phyloP scores from a whole-genome alignment of 2,888 invertebrate genomes.

The Cabera pusaria region DNA sequence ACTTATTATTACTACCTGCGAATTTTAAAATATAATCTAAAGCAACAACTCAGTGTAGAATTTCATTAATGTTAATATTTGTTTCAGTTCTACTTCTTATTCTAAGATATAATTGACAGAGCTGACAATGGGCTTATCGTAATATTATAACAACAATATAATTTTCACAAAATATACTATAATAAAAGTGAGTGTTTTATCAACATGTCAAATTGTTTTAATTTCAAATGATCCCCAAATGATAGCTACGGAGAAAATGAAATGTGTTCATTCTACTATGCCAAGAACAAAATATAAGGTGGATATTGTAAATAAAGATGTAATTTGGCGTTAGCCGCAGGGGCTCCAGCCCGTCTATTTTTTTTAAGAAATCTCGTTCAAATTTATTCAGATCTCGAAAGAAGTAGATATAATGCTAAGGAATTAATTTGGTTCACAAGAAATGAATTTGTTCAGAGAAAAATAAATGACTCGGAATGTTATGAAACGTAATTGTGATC shows the following conservation, averaged over 20 bases:
- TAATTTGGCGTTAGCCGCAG: slow-evolving; percentile 76
- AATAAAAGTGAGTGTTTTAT: slow-evolving; percentile 15
- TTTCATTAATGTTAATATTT: slow-evolving; percentile 20
- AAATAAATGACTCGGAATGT: slow-evolving; percentile 73
- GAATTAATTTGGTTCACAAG: slow-evolving; percentile 76
- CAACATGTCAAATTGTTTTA: slow-evolving; percentile 26
- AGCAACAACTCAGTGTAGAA: too few relatives aligned
- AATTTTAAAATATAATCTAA: too few relatives aligned
- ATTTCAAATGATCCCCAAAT: slow-evolving; percentile 25
- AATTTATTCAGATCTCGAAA: slow-evolving; percentile 77
- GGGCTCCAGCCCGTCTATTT: slow-evolving; percentile 65
- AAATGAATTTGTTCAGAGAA: slow-evolving; percentile 64
- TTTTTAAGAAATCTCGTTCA: slow-evolving; percentile 71
- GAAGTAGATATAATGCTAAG: slow-evolving; percentile 75
- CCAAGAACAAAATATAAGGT: slow-evolving; percentile 24
- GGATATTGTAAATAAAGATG: slow-evolving; percentile 74
- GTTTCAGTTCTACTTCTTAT: slow-evolving; percentile 75
- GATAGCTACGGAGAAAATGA: slow-evolving; percentile 13
- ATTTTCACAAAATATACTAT: too few relatives aligned
- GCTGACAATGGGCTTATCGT: slow-evolving; percentile 40
- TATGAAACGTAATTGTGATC: slow-evolving; percentile 72
- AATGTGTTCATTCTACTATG: slow-evolving; percentile 21
- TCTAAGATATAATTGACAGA: slow-evolving; percentile 41
- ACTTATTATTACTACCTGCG: too few relatives aligned
- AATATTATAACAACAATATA: too few relatives aligned